Evolutionary conservation across 2,888 invertebrate genomes (phyloP), one percentile per base, ranked within the genome.

Genomic region (Lochmaea capreae): DNA sequence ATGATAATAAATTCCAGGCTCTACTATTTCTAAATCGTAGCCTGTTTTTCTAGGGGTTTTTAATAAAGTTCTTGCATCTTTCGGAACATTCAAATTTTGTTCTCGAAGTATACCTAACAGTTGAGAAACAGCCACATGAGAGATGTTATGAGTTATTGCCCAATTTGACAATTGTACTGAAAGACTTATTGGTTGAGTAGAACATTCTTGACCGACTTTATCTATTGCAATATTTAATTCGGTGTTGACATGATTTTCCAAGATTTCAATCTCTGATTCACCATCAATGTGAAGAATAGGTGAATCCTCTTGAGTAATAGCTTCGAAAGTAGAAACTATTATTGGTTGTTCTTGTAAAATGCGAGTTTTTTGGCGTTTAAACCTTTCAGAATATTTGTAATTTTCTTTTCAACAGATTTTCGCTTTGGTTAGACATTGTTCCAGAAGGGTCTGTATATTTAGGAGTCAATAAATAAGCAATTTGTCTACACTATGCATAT

Each of bases 71-170:
- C 43, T 43, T 43, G 43, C 11, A 12, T 43, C 9, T 43, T 43
- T 43, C 11, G 43, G 43, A 43, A 43, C 11, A 43, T 43, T 43
- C 10, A 12, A 12, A 43, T 43, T 12, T 12, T 43, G 11, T 43
- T 43, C 43, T 12, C 12, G 10, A 12, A 43, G 43, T 76, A 77
- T 3, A 76, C 67, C 39, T 77, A 66, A 75, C 76, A 76, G 14
- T 68, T 67, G 57, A 39, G 57, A 67, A 57, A 67, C n/a, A 16
- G 67, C 67, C 67, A 57, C 57, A 67, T 67, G 67, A 57, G 57
- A 57, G 16, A 67, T 57, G 57, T 67, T 67, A 67, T 67, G 67
- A 42, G 67, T 67, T 67, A 67, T 57, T 33, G 67, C 67, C 67
- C 67, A 67, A 67, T 42, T 57, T 67, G 67, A 67, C 58, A 67